Base-by-base conservation (phyloP, 1,140 invertebrate species). In the Neodiprion lecontei region DNA sequence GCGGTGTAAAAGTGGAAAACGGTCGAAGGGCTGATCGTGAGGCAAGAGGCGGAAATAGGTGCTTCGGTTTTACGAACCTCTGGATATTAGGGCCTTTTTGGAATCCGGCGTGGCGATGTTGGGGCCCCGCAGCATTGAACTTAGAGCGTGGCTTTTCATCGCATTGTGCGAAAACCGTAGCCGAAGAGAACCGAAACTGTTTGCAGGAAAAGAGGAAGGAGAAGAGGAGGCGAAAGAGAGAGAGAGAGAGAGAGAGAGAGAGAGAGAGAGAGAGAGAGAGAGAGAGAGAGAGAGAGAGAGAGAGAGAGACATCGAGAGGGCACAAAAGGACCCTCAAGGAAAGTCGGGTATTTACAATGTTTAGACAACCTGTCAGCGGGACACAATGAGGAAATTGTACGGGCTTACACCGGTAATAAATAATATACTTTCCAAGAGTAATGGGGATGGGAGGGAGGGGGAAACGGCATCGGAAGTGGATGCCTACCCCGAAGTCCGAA, bases 291-390 rank as follows among this genome's bases (percentile, higher is more conserved):
- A 73, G 71, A 69, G 66, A 74, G 17, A 53, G 17, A 48, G 21
- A 70, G 67, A 65, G 69, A 68, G 65, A 69, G 48, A 48, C 53
- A 14, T 69, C 9, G 75, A 48, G 72, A 61, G 14, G 0, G 28
- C 21, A 10, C 67, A 53, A 61, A 61, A 49, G 47, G 47, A 9
- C 53, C 73, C 47, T 21, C 48, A 69, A 77, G 73, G 69, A 81
- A 82, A 79, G 74, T 79, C 78, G 74, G 75, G 81, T 82, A 80
- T 81, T 84, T 82, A 80, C 78, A 82, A 72, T 85, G 82, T 84
- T 85, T 86, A 78, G 84, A 86, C 84, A 85, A 76, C 74, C 82
- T 80, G 81, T 85, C 85, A 82, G 53, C 28, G 61, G 66, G 47
- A 49, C 74, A 85, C 83, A 85, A 86, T 82, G 66, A 75, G 28